phyloP scores from a whole-genome alignment of 1,140 invertebrate species.

The Drosophila chauvacae region DNA sequence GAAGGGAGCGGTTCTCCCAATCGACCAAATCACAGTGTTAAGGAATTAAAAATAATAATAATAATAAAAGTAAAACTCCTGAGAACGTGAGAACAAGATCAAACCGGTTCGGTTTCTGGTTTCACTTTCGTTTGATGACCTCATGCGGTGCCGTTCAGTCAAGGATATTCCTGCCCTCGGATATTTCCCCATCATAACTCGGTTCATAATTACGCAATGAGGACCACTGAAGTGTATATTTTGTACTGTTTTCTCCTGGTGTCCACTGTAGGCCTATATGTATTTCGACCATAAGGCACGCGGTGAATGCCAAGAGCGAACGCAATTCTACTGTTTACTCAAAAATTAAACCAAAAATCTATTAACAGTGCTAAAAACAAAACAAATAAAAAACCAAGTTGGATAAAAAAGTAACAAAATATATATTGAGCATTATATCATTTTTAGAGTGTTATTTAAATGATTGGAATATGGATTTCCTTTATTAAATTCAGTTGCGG shows the following conservation, averaged over 20 bases:
- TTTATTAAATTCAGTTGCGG: not conserved
- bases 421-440: not conserved
- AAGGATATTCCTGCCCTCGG: slow-evolving; percentile 41
- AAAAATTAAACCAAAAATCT: slow-evolving; percentile 3
- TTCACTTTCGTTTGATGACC: slow-evolving; percentile 48
- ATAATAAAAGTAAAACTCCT: not conserved
- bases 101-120: slow-evolving; percentile 40
- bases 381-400: not conserved
- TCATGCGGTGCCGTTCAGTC: slow-evolving; percentile 25
- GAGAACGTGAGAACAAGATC: slow-evolving; percentile 15
- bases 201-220: slow-evolving; percentile 3
- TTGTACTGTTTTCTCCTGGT: slow-evolving; percentile 89
- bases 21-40: not conserved
- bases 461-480: not conserved
- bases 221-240: slow-evolving; percentile 21
- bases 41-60: not conserved
- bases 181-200: slow-evolving; percentile 14
- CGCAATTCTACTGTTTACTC: slow-evolving; percentile 86
- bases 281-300: slow-evolving; percentile 95
- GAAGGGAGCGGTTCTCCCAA: slow-evolving; percentile 36
- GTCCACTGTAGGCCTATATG: slow-evolving; percentile 96
- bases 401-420: not conserved
- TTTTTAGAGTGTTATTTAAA: not conserved
- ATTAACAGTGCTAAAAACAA: not conserved
- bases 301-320: slow-evolving; percentile 98